phyloP scores from a whole-genome alignment of 2,113 vertebrate species.

The Haemorhous mexicanus region DNA sequence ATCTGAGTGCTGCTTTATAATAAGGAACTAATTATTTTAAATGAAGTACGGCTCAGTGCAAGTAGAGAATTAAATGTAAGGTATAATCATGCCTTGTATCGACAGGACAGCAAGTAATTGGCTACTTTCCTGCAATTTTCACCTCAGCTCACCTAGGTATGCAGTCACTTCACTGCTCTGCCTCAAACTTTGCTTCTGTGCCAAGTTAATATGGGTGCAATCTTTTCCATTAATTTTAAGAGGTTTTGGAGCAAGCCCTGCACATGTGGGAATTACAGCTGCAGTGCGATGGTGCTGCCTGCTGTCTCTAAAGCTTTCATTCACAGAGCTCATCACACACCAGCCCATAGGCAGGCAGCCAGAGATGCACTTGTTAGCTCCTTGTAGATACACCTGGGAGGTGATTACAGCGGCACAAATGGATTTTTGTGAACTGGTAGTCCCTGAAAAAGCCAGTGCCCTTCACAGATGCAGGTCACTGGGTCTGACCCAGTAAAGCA shows the following conservation, averaged over 20 bases:
- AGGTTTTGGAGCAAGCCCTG: not conserved
- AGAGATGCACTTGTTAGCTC: not conserved
- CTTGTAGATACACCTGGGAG: not conserved
- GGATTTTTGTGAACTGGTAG: not conserved
- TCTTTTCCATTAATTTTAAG: slow-evolving; percentile 24
- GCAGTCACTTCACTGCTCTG: not conserved
- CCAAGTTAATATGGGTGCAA: not conserved
- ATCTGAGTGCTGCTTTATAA: slow-evolving; percentile 2
- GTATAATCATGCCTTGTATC: not conserved
- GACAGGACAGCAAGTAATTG: not conserved
- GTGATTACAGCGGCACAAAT: not conserved
- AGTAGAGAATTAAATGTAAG: not conserved
- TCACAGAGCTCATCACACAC: not conserved
- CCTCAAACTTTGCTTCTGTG: not conserved
- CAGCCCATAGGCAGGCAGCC: not conserved
- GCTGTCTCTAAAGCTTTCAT: not conserved
- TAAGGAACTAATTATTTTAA: slow-evolving; percentile 20
- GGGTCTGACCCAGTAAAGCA: not conserved
- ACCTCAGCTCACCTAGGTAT: slow-evolving; percentile 1
- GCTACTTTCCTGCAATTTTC: slow-evolving; percentile 4
- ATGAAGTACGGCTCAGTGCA: not conserved
- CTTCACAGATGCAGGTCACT: not conserved
- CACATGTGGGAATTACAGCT: not conserved
- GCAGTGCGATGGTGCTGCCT: not conserved
- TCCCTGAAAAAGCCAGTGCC: not conserved